These are phyloP conservation scores for Junonia oenone DNA, from an alignment of 2,888 invertebrate genomes.

Conservation along the genomic window DNA sequence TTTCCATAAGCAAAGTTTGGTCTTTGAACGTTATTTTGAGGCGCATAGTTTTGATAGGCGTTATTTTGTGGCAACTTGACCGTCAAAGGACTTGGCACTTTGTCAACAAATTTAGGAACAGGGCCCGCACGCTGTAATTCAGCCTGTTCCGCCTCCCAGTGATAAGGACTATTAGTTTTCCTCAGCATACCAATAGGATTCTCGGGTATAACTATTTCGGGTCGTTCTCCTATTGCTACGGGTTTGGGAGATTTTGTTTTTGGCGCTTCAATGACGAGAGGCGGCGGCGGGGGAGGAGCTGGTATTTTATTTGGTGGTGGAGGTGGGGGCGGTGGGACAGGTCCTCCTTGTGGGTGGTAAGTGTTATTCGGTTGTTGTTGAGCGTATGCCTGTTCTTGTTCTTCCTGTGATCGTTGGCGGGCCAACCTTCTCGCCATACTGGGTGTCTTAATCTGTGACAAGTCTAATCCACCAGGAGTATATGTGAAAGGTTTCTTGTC, in stretches of 20 bases:
- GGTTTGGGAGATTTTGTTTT: slow-evolving; percentile 75
- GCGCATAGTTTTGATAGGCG: slow-evolving; percentile 59
- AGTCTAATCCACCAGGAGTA: slow-evolving; percentile 94
- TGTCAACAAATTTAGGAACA: slow-evolving; percentile 68
- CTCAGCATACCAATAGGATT: slow-evolving; percentile 85
- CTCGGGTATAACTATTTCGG: slow-evolving; percentile 86
- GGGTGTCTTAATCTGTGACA: slow-evolving; percentile 93
- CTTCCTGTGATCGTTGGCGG: slow-evolving; percentile 81
- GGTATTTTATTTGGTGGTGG: slow-evolving; percentile 55
- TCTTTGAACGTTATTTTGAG: slow-evolving; percentile 52
- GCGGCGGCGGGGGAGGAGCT: slow-evolving; percentile 81
- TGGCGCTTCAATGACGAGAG: slow-evolving; percentile 77
- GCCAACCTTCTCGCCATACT: slow-evolving; percentile 90
- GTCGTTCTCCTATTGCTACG: slow-evolving; percentile 79
- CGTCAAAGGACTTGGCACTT: slow-evolving; percentile 68
- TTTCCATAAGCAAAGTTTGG: slow-evolving; percentile 42
- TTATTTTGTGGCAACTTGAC: slow-evolving; percentile 70
- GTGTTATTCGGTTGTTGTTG: slow-evolving; percentile 45
- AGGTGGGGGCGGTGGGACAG: slow-evolving; percentile 64
- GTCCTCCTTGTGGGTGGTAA: slow-evolving; percentile 55
- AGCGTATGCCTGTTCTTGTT: slow-evolving; percentile 68
- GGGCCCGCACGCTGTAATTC: slow-evolving; percentile 73
- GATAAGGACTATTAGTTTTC: slow-evolving; percentile 84
- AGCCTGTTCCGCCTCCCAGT: slow-evolving; percentile 81
- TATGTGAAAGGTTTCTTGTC: slow-evolving; percentile 98